Base-by-base conservation (phyloP, 2,797 vertebrate species). In the Gobionotothen gibberifrons region DNA sequence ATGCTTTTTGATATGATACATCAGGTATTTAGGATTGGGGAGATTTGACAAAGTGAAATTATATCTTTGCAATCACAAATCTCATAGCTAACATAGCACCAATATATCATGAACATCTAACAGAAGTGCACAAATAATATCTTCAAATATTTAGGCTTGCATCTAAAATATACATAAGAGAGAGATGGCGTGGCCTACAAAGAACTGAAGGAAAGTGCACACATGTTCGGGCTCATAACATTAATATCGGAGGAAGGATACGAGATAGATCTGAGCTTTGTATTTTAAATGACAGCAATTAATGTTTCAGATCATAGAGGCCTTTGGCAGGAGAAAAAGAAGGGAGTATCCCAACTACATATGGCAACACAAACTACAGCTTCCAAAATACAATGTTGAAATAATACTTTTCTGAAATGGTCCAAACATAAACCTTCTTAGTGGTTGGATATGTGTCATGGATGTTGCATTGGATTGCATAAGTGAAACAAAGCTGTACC, bases 11-110 rank as follows among this genome's bases (percentile, higher is more conserved):
- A 44, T 32, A 40, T 72, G 32, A 72, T 66, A 58, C 52, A 19
- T 74, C 40, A 14, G 43, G 39, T 60, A 72, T 79, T 64, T 69
- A 71, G 66, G 21, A 67, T 42, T 52, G 51, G 44, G 16, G 9
- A 16, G 32, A 63, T 76, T 62, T 64, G 11, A 78, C 17, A 17
- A 47, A 32, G 21, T 57, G 26, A 66, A 62, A 72, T 76, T 2
- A 62, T 47, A 54, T 72, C 3, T 58, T 57, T 69, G 51, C 51
- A 52, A 47, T 60, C 42, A 68, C 42, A 76, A 75, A 72, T 64
- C 42, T 68, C 21, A 8, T 5, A 19, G 64, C 53, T 29, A 54
- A 21, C 49, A 22, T n/a, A 36, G 17, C 54, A 67, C 43, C 17
- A 43, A 47, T 52, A 52, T 16, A 59, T 70, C 8, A 54, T 29